These are phyloP conservation scores for Daktulosphaira vitifoliae DNA, from an alignment of 1,140 invertebrate species.

Conservation along the genomic window DNA sequence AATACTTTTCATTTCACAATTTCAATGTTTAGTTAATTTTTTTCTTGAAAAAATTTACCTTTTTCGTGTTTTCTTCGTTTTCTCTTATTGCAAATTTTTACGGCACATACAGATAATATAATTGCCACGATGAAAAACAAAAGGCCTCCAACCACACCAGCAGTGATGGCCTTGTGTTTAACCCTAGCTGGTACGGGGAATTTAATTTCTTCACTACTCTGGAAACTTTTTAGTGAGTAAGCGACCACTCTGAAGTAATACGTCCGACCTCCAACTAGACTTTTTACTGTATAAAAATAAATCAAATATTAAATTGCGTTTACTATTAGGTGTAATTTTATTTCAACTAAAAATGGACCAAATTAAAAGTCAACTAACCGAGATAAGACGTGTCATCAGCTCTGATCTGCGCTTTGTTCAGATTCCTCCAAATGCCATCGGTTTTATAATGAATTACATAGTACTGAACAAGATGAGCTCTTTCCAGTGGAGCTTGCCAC, in stretches of 20 bases:
- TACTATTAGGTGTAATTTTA: neutral
- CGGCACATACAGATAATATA: slow-evolving; percentile 88
- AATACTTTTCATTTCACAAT: too few species aligned
- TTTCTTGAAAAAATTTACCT: too few species aligned
- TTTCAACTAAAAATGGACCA: slow-evolving; percentile 10
- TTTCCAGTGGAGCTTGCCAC: slow-evolving; percentile 75
- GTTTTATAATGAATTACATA: slow-evolving; percentile 86
- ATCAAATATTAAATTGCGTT: too few species aligned
- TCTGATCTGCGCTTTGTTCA: slow-evolving; percentile 77
- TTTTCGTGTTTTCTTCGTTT: slow-evolving; percentile 94
- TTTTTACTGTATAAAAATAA: slow-evolving; percentile 62
- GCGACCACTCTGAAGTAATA: slow-evolving; percentile 85
- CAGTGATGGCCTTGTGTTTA: slow-evolving; percentile 86
- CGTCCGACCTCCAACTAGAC: slow-evolving; percentile 75
- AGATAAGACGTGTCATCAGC: slow-evolving; percentile 80
- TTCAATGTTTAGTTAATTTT: too few species aligned
- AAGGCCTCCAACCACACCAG: slow-evolving; percentile 86
- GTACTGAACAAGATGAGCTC: slow-evolving; percentile 70
- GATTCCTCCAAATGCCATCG: slow-evolving; percentile 74
- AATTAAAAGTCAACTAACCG: slow-evolving; percentile 47
- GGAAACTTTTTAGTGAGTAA: slow-evolving; percentile 70
- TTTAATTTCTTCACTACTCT: slow-evolving; percentile 73
- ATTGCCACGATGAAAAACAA: slow-evolving; percentile 94
- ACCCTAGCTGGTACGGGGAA: slow-evolving; percentile 78
- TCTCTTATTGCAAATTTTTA: slow-evolving; percentile 94